Evolutionary conservation across 2,797 vertebrate genomes (phyloP).

Genomic region (Tangara arthus): DNA sequence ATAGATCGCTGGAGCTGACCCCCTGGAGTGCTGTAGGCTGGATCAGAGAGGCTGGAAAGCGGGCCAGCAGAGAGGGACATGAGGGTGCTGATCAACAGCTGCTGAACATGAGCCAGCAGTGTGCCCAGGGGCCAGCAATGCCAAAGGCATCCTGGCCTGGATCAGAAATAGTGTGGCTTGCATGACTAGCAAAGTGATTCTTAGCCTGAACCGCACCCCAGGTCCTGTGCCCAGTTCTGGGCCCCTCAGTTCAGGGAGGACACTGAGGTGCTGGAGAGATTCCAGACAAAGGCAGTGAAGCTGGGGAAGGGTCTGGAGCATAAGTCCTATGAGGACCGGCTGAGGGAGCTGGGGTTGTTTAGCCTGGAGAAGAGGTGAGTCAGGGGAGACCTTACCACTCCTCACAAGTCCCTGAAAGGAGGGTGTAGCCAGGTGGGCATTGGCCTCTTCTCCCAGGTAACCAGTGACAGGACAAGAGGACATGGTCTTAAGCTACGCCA

Average conservation of each 20-base stretch:
- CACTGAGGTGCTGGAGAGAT: background rate
- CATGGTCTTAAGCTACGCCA: accelerated
- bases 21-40: background rate
- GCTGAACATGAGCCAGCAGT: background rate
- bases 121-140: background rate
- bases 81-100: background rate
- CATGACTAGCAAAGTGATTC: background rate
- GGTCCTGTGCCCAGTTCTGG: background rate
- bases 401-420: background rate
- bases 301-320: background rate
- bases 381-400: too few species aligned
- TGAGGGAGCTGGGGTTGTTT: background rate
- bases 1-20: background rate
- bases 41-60: background rate
- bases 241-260: too few species aligned
- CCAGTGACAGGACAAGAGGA: background rate
- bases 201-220: accelerated
- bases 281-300: background rate
- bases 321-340: background rate
- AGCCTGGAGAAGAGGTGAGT: background rate
- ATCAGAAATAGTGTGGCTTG: background rate
- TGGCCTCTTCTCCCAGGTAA: background rate
- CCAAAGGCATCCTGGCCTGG: background rate
- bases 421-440: accelerated
- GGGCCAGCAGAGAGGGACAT: background rate